phyloP scores from a whole-genome alignment of 2,797 vertebrate genomes.

The Ctenochaetus hawaiiensis region DNA sequence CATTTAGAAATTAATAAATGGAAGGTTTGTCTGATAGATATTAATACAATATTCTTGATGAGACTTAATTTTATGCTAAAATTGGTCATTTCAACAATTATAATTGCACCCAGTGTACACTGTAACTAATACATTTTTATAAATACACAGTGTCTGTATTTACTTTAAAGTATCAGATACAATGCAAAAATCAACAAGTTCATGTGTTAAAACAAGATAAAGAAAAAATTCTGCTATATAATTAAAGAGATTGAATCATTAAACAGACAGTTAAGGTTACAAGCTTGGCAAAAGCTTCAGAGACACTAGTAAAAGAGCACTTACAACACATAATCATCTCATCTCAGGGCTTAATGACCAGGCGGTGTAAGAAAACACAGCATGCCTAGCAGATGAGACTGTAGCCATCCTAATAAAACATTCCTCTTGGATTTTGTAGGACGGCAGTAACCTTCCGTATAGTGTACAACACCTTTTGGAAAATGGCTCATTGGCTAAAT shows the following conservation, averaged over 20 bases:
- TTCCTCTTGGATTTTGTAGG: constrained; percentile 62
- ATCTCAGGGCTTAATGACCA: constrained; percentile 67
- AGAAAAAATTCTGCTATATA: constrained; percentile 19
- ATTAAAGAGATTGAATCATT: constrained; percentile 54
- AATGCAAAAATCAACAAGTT: constrained; percentile 5
- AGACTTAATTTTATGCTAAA: constrained; percentile 12
- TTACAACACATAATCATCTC: constrained; percentile 73
- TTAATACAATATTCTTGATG: constrained; percentile 5
- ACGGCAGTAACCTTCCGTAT: constrained; percentile 42
- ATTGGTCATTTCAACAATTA: neutral
- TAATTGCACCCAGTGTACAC: neutral
- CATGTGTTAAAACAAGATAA: constrained; percentile 6
- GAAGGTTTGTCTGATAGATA: constrained; percentile 8
- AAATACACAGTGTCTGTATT: too few relatives aligned
- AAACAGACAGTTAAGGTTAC: constrained; percentile 48
- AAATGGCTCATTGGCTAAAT: constrained; percentile 68
- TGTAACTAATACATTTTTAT: neutral
- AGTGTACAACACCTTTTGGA: constrained; percentile 53
- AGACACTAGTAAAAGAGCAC: constrained; percentile 67
- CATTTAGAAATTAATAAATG: constrained; percentile 3
- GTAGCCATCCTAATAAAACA: constrained; percentile 62
- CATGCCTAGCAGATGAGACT: constrained; percentile 58
- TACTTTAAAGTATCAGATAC: neutral
- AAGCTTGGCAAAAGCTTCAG: constrained; percentile 49
- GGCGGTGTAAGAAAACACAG: constrained; percentile 56